Conservation (phyloP, 1,140 invertebrate species). For the Protaetia brevitarsis region DNA sequence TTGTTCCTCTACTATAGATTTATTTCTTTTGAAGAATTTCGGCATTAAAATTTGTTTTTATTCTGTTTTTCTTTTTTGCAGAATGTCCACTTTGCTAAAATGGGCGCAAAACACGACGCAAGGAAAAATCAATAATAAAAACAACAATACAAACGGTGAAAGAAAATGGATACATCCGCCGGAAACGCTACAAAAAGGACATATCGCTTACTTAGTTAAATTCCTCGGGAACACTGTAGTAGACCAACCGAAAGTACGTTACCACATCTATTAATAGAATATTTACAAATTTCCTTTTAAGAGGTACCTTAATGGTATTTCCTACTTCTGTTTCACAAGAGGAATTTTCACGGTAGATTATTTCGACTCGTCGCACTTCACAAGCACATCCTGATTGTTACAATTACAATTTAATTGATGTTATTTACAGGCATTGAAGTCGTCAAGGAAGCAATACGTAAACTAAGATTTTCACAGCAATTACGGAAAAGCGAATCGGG, state of each 20-base stretch:
- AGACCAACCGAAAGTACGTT: constrained; percentile 80
- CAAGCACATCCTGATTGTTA: no score
- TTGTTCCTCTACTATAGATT: no score
- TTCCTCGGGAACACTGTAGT: constrained; percentile 92
- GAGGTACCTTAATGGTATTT: no score
- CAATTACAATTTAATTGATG: background rate
- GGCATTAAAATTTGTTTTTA: background rate
- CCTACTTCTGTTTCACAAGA: no score
- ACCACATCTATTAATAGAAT: background rate
- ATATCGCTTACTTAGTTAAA: constrained; percentile 96
- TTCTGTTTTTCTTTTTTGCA: constrained; percentile 18
- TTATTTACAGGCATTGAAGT: constrained; percentile 70
- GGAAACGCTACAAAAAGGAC: constrained; percentile 87
- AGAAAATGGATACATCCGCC: constrained; percentile 92
- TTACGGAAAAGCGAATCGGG: constrained; percentile 86
- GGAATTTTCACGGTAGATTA: no score
- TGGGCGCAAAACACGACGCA: constrained; percentile 49
- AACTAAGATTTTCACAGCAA: constrained; percentile 92
- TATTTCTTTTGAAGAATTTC: constrained; percentile 45
- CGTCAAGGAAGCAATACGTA: constrained; percentile 92
- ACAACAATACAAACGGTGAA: constrained; percentile 46
- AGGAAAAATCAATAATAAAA: constrained; percentile 45
- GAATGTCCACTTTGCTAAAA: constrained; percentile 47
- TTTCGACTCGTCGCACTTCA: no score
- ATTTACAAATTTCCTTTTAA: background rate